Base-by-base conservation (phyloP, 2,888 invertebrate genomes). In the Synanthedon vespiformis region DNA sequence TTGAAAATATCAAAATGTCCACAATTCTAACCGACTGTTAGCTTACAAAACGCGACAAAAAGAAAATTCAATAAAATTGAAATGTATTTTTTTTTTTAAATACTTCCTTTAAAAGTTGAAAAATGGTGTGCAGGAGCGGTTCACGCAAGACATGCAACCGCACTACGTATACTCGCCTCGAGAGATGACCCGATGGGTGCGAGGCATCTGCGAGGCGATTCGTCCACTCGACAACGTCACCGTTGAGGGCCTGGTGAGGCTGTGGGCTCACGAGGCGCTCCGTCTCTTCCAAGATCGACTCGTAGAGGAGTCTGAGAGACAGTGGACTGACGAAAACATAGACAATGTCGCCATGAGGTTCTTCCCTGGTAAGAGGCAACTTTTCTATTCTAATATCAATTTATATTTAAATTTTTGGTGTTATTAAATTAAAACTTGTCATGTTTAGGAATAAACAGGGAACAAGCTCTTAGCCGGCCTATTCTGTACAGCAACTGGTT, bases 121-220 rank as follows among this genome's bases (percentile, higher is more conserved):
- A 22, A 22, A 22, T 34, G 34, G 6, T 34, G 6, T 34, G 6
- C 99, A 99, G 88, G 99, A 99, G 77, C 90, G 94, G 52, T 99
- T 99, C 81, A 99, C 99, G 0, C 99, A 99, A 83, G 99, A 99
- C 80, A 99, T 99, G 97, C 99, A 99, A 80, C 99, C 99, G 1
- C 99, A 99, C 83, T 99, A 99, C 78, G 98, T 99, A 0, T 99
- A 99, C 88, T 98, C 98, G 54, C 99, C 99, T 10, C 90, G 96
- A 70, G 99, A 99, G 87, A 96, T 99, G 97, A 99, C 99, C 0
- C 89, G 99, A 71, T 99, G 99, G 99, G 99, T 99, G 53, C 91
- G 99, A 57, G 99, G 99, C 58, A 99, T 99, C 63, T 98, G 98
- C 76, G 99, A 99, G 85, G 99, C 99, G 10, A 95, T 99, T 57